Evolutionary conservation across 2,888 invertebrate species (phyloP), one percentile per base, ranked within the genome.

Genomic region (Diploptera punctata): DNA sequence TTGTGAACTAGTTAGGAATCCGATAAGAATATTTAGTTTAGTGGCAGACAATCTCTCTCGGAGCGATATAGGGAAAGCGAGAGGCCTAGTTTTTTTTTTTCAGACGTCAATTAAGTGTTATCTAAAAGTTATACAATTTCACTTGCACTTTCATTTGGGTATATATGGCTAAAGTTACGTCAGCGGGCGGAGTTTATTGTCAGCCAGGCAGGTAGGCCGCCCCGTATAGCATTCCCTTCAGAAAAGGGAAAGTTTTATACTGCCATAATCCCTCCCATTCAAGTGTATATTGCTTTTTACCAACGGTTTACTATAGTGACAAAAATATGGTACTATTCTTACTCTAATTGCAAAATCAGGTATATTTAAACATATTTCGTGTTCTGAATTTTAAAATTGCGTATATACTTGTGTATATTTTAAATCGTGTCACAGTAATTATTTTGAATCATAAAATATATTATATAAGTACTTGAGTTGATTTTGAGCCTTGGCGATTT

Each of bases 121-220:
- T 29, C 47, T 65, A 65, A 65, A 65, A 65, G 65, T 65, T 65
- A 65, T 44, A 61, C 61, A 61, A 61, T 61, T 61, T 61, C 61
- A 61, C 61, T 38, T 61, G 29, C 61, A 61, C 61, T 61, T 61
- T 61, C 61, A 31, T 61, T 61, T 61, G 61, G 61, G 61, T 61
- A 21, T 61, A 38, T 57, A 57, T 29, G 31, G 57, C 19, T 61
- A 4, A 21, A n/a, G 44, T 65, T 65, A 65, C 65, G 65, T 65
- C 65, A 31, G 18, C 44, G 65, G 43, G 65, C 47, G 57, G 57
- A 57, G 57, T 29, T 29, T 21, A 29, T 21, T 57, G n/a, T n/a
- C n/a, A n/a, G n/a, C n/a, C n/a, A n/a, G n/a, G n/a, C 57, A 57
- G 24, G 31, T 57, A 29, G 29, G 16, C 26, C 0, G 29, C 16